Percentiles rank a stretch among this genome's conserved stretches.
Conservation (phyloP, 2,888 invertebrate species). For the Ochropacha duplaris region DNA sequence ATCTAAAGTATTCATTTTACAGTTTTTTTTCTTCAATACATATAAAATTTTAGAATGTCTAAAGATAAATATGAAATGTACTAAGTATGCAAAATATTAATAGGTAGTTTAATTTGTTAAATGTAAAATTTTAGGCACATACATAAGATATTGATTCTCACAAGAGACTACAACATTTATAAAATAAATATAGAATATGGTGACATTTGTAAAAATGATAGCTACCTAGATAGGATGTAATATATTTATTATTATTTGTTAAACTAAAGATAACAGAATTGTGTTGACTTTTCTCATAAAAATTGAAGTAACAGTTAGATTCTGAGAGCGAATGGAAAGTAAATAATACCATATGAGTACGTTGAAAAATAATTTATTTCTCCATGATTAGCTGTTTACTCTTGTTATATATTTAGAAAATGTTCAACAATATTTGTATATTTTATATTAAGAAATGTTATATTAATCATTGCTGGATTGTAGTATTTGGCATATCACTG, state of each 20-base stretch:
- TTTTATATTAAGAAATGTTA: constrained; percentile 75
- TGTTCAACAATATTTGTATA: constrained; percentile 81
- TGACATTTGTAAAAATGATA: background rate
- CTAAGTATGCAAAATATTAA: no score
- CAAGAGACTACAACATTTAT: background rate
- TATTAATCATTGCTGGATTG: constrained; percentile 77
- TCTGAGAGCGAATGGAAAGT: constrained; percentile 1
- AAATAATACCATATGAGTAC: constrained; percentile 64
- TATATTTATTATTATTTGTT: background rate
- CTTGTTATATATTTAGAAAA: constrained; percentile 81
- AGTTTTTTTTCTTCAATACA: no score
- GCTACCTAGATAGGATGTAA: background rate
- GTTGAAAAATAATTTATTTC: constrained; percentile 82
- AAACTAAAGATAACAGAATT: constrained; percentile 1
- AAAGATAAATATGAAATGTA: no score
- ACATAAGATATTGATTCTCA: background rate
- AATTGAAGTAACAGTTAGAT: background rate
- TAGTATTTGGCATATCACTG: constrained; percentile 81
- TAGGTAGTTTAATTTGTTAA: no score
- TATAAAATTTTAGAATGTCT: no score
- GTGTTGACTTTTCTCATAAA: constrained; percentile 2
- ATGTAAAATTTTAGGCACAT: background rate
- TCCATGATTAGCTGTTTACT: constrained; percentile 76
- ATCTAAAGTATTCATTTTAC: no score
- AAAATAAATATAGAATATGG: background rate